These are phyloP conservation scores for Dyspetes luteomarginatus DNA, from an alignment of 2,888 invertebrate genomes.

Conservation along the genomic window DNA sequence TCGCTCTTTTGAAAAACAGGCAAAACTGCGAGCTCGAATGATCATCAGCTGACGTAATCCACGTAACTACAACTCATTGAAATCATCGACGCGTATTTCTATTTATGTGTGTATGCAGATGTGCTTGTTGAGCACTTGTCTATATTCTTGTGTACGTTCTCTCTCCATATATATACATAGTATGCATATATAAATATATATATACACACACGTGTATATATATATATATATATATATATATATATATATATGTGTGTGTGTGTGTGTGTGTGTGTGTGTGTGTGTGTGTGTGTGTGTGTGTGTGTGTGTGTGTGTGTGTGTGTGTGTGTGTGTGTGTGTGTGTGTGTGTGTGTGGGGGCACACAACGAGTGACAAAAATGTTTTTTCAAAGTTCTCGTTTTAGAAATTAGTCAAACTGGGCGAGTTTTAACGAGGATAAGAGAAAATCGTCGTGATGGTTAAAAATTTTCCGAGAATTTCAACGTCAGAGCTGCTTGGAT, in stretches of 20 bases:
- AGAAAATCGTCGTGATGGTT: no score
- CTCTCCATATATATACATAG: no score
- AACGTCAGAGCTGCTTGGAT: no score
- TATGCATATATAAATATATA: no score
- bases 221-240: no score
- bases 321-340: slow-evolving; percentile 21
- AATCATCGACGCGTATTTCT: slow-evolving; percentile 54
- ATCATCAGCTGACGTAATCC: slow-evolving; percentile 50
- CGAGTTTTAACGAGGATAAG: no score
- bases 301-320: slow-evolving; percentile 27
- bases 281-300: background rate
- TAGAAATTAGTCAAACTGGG: slow-evolving; percentile 33
- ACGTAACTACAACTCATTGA: slow-evolving; percentile 50
- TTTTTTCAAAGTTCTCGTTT: slow-evolving; percentile 18
- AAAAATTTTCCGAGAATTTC: no score
- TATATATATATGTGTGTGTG: no score
- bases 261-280: slow-evolving; percentile 42
- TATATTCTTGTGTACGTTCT: no score
- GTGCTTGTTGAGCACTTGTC: background rate
- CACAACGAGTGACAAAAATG: background rate
- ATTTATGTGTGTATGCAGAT: slow-evolving; percentile 29
- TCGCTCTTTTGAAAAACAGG: no score
- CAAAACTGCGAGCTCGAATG: slow-evolving; percentile 25
- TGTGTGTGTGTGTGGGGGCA: background rate
- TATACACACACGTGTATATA: no score